These are phyloP conservation scores for Falco berigora DNA, from an alignment of 2,797 vertebrate genomes.

Conservation along the genomic window DNA sequence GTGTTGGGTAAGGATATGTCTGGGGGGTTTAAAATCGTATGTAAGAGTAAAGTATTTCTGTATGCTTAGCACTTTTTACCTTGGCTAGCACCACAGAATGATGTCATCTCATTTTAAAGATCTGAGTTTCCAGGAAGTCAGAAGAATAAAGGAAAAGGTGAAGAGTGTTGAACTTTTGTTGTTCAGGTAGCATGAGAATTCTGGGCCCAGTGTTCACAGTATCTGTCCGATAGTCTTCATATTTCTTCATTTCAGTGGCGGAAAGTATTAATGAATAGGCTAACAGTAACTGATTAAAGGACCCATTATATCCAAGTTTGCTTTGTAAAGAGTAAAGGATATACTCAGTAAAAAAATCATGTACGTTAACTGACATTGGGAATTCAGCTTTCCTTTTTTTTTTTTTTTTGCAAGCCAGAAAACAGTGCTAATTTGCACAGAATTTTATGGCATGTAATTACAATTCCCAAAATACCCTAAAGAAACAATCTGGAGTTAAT, in stretches of 20 bases:
- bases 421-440: no score
- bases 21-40: no score
- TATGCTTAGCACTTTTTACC: background rate
- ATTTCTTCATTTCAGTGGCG: background rate
- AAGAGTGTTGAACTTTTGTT: background rate
- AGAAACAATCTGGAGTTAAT: background rate
- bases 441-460: background rate
- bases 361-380: background rate
- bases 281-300: background rate
- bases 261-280: background rate
- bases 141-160: background rate
- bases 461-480: background rate
- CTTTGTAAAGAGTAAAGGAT: background rate
- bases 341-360: background rate
- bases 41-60: background rate
- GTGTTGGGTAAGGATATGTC: background rate
- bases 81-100: background rate
- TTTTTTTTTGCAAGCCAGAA: no score
- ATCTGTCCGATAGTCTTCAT: background rate
- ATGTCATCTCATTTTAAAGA: background rate
- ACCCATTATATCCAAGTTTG: background rate
- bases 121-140: background rate
- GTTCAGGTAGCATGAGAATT: background rate
- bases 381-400: background rate
- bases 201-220: background rate